phyloP scores from a whole-genome alignment of 2,113 vertebrate species.

The Corythornis cristatus region DNA sequence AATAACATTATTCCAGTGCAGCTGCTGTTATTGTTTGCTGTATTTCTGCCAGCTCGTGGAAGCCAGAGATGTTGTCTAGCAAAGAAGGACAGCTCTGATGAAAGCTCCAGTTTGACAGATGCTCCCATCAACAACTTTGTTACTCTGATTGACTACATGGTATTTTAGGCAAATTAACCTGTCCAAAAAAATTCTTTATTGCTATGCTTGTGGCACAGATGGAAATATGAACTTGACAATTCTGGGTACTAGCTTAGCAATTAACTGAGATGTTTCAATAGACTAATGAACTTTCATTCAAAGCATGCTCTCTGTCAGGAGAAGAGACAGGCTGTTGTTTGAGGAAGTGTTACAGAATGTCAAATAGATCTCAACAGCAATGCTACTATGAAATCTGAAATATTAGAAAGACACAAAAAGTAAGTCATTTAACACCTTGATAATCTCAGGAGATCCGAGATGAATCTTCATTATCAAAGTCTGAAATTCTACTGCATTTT shows the following conservation, averaged over 20 bases:
- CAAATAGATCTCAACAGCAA: slow-evolving; percentile 33
- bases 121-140: slow-evolving; percentile 69
- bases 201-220: slow-evolving; percentile 67
- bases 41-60: slow-evolving; percentile 50
- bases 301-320: slow-evolving; percentile 63
- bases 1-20: slow-evolving; percentile 52
- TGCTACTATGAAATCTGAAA: background rate
- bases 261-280: slow-evolving; percentile 72
- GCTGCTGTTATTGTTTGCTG: slow-evolving; percentile 63
- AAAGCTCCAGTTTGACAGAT: slow-evolving; percentile 68
- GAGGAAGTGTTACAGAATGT: slow-evolving; percentile 35
- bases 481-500: background rate
- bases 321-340: slow-evolving; percentile 56
- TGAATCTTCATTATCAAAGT: background rate
- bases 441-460: background rate
- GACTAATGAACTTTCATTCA: slow-evolving; percentile 74
- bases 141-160: slow-evolving; percentile 71
- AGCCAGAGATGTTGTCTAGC: slow-evolving; percentile 45
- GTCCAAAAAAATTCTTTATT: slow-evolving; percentile 72
- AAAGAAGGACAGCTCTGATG: slow-evolving; percentile 49
- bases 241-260: slow-evolving; percentile 67
- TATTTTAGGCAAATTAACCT: slow-evolving; percentile 81
- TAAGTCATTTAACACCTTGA: slow-evolving; percentile 49
- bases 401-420: background rate
- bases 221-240: slow-evolving; percentile 74